Percentiles rank a stretch among this genome's conserved stretches.
These are phyloP conservation scores for Pseudoatta argentina DNA, from an alignment of 1,140 invertebrate genomes.

Conservation along the genomic window DNA sequence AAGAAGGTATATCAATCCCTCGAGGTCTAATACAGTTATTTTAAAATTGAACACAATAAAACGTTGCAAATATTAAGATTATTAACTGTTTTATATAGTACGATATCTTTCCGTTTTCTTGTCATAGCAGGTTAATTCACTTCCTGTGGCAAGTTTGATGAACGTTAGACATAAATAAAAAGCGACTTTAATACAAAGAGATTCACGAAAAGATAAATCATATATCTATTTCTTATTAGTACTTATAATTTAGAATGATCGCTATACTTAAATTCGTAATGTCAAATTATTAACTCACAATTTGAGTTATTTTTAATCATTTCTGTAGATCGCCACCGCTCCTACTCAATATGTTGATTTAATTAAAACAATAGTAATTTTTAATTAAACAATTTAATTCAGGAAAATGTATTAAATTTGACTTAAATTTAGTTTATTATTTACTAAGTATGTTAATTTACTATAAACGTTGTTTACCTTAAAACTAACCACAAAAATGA, in stretches of 20 bases:
- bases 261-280: too few species aligned
- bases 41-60: neutral
- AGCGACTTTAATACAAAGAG: neutral
- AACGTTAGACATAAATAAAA: neutral
- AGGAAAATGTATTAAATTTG: too few species aligned
- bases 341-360: too few species aligned
- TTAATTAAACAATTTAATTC: too few species aligned
- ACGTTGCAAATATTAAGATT: neutral
- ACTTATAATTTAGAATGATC: neutral
- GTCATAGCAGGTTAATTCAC: neutral
- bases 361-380: too few species aligned
- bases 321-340: too few species aligned
- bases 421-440: too few species aligned
- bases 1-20: conserved; percentile 2
- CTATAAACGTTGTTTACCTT: too few species aligned
- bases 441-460: too few species aligned
- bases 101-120: neutral
- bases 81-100: neutral
- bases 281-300: too few species aligned
- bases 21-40: neutral
- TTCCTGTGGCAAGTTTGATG: neutral
- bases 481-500: too few species aligned
- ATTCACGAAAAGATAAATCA: neutral
- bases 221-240: neutral
- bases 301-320: too few species aligned